Base-by-base conservation (phyloP, 2,888 invertebrate species). In the Margaritifera margaritifera region DNA sequence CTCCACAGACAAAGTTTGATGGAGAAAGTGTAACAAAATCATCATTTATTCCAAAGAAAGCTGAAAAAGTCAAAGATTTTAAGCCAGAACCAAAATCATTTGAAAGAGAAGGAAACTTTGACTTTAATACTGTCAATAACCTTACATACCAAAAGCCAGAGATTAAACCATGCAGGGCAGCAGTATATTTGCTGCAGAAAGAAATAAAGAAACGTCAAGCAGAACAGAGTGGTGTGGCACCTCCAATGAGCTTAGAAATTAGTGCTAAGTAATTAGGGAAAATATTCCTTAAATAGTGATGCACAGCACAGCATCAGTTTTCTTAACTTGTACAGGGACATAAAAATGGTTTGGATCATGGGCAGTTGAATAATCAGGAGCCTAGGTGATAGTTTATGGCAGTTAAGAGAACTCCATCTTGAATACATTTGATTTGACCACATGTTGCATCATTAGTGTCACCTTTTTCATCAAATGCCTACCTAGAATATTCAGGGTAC, bases 111-210 rank as follows among this genome's bases (percentile, higher is more conserved):
- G 84, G 84, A 2, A 69, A 77, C 60, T 79, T 81, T 60, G 85
- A 86, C 72, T 87, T 87, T 75, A 78, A 74, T 53, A 88, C 88
- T 18, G 81, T 82, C 20, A 80, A 85, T 64, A 78, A 73, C 22
- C 74, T 78, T 22, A 81, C 85, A 22, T 87, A 81, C 72, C 71
- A 75, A 64, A 80, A 80, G 68, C 86, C 82, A 62, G 77, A 82
- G 64, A 73, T 81, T 11, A 80, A 80, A 51, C 79, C 85, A 64
- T 86, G 86, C 67, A 74, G 77, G 24, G 86, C 85, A 18, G 80
- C 85, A 51, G 71, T 84, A 15, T 86, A 77, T 70, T 73, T 86
- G 20, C 78, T 86, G 69, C 82, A 86, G 64, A 82, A 85, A 72
- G 84, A 86, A 69, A 60, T 84, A 56, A 80, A 80, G 61, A 70